Percentiles rank a stretch among this genome's conserved stretches.
These are phyloP conservation scores for Oreochromis niloticus DNA, from an alignment of 2,113 vertebrate species.

Conservation along the genomic window DNA sequence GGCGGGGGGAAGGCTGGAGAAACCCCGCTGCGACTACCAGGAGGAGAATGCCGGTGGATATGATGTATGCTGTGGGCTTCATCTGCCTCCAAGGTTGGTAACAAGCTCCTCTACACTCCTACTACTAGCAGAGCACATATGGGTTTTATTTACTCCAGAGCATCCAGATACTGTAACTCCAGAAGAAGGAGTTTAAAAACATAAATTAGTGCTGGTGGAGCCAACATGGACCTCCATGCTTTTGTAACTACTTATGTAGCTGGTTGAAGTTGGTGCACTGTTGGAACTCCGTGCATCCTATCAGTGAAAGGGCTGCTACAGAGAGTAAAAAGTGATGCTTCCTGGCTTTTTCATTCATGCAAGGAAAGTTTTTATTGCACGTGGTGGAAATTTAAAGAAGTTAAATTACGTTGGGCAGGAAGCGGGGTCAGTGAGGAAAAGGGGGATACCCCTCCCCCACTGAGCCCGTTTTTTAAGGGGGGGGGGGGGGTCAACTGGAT, in stretches of 20 bases:
- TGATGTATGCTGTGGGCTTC: constrained; percentile 30
- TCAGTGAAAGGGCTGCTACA: background rate
- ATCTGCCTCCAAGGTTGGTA: constrained; percentile 69
- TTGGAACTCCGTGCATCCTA: background rate
- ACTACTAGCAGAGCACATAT: too few relatives aligned
- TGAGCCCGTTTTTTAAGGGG: background rate
- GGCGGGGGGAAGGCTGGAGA: constrained; percentile 14
- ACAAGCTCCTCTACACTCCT: background rate
- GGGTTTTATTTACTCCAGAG: background rate
- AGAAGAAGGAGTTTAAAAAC: background rate
- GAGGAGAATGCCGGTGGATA: constrained; percentile 10
- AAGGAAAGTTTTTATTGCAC: background rate
- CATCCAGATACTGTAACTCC: background rate
- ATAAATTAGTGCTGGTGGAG: background rate
- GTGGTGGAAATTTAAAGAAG: background rate
- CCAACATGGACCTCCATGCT: constrained; percentile 17
- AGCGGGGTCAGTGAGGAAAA: background rate
- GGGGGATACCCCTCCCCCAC: constrained; percentile 10
- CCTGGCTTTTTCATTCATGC: background rate
- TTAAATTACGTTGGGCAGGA: background rate
- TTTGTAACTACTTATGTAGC: background rate
- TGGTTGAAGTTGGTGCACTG: background rate
- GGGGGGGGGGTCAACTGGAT: background rate
- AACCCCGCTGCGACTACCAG: constrained; percentile 7
- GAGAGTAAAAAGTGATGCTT: background rate